Conservation (phyloP, 2,888 invertebrate genomes). For the Orthosia cruda region DNA sequence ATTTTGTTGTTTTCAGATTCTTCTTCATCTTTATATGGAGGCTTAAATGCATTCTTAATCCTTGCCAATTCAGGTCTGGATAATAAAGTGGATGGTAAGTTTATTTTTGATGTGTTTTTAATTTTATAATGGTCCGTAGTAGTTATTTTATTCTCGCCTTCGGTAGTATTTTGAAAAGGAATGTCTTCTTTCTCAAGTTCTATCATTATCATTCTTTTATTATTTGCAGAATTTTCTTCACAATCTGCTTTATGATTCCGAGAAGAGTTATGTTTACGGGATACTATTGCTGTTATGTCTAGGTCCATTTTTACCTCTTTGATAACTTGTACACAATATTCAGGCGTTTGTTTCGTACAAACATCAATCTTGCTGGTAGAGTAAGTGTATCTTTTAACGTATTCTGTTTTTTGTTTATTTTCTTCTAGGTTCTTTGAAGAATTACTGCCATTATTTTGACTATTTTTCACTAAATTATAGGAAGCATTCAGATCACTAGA, state of each 20-base stretch:
- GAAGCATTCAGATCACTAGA: not conserved
- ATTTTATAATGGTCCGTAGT: not conserved
- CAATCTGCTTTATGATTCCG: slow-evolving; percentile 12
- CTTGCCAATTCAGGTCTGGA: not conserved
- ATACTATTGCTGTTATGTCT: slow-evolving; percentile 80
- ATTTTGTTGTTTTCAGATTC: not conserved
- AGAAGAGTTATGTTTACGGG: slow-evolving; percentile 41
- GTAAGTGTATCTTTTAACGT: slow-evolving; percentile 76
- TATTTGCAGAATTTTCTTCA: slow-evolving; percentile 15
- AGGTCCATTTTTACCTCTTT: slow-evolving; percentile 82
- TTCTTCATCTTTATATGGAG: not conserved
- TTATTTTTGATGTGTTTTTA: slow-evolving; percentile 7
- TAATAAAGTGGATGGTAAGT: slow-evolving; percentile 2
- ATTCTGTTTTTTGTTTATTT: slow-evolving; percentile 30
- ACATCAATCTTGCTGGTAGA: slow-evolving; percentile 78
- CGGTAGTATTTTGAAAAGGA: not conserved
- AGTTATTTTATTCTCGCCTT: not conserved
- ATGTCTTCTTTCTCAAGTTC: not conserved
- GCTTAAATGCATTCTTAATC: not conserved
- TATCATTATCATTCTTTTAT: slow-evolving; percentile 12
- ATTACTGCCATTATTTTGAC: not conserved
- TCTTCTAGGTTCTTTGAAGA: not conserved
- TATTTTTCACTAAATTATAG: slow-evolving; percentile 11
- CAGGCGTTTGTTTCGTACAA: slow-evolving; percentile 71
- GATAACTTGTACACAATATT: slow-evolving; percentile 76